Conservation (phyloP, 2,888 invertebrate genomes). For the Pristionchus exspectatus region DNA sequence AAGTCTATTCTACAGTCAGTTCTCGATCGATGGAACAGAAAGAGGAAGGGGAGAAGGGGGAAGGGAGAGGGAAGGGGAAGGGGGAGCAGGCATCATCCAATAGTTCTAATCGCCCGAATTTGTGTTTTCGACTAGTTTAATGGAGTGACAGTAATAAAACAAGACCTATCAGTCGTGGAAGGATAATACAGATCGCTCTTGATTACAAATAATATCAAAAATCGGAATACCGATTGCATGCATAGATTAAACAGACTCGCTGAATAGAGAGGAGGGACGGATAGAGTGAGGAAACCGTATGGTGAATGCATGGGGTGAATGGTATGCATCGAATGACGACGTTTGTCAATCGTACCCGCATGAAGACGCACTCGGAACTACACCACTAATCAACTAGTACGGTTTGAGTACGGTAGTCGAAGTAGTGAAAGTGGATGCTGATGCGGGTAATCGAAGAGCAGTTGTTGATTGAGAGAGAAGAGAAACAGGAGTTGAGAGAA, state of each 20-base stretch:
- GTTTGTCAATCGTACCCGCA: constrained; percentile 28
- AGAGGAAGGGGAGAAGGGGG: not conserved
- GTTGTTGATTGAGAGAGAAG: constrained; percentile 52
- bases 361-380: constrained; percentile 10
- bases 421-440: constrained; percentile 35
- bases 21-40: not conserved
- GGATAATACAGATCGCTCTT: constrained; percentile 15
- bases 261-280: constrained; percentile 24
- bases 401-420: constrained; percentile 46
- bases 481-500: constrained; percentile 51
- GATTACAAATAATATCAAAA: not conserved
- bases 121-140: constrained; percentile 5
- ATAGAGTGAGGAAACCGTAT: constrained; percentile 3
- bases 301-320: constrained; percentile 28
- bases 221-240: constrained; percentile 10
- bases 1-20: not conserved
- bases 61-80: not conserved
- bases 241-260: constrained; percentile 29
- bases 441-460: constrained; percentile 40
- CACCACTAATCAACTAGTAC: not conserved
- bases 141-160: constrained; percentile 17
- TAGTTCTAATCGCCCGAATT: constrained; percentile 38
- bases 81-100: not conserved
- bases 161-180: constrained; percentile 32
- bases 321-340: constrained; percentile 40